Evolutionary conservation across 2,113 vertebrate genomes (phyloP).

Genomic region (Pionites leucogaster): DNA sequence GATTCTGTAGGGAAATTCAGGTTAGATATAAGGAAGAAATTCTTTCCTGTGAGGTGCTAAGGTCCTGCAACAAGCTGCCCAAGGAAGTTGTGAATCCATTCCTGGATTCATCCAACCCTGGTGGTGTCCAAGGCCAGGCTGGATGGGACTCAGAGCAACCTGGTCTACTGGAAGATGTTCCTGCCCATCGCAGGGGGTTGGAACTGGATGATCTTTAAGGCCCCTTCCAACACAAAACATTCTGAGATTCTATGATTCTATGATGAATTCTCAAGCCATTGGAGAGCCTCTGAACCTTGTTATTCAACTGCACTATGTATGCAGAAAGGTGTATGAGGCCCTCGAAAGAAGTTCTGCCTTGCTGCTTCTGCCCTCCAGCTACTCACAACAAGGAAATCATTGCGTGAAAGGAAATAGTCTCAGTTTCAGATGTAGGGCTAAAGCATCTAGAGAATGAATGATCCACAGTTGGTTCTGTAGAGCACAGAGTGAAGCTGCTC

Average conservation of each 20-base stretch:
- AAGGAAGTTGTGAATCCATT: background rate
- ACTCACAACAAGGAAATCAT: background rate
- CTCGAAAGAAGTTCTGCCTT: background rate
- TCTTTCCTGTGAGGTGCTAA: background rate
- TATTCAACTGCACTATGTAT: background rate
- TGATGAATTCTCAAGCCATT: background rate
- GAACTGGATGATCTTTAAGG: background rate
- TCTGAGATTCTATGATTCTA: background rate
- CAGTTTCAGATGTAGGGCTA: background rate
- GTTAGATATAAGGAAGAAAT: background rate
- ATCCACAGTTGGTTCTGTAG: fast-evolving
- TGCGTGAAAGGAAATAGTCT: background rate
- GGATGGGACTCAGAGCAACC: background rate
- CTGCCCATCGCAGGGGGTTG: background rate
- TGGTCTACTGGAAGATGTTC: background rate
- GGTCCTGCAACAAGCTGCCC: background rate
- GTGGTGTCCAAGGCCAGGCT: background rate
- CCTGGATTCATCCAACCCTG: background rate
- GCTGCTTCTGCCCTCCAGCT: background rate
- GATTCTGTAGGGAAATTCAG: background rate
- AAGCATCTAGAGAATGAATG: background rate
- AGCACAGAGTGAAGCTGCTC: background rate
- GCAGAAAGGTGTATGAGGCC: background rate
- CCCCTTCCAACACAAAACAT: background rate
- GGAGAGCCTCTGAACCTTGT: background rate